phyloP scores from a whole-genome alignment of 2,797 vertebrate genomes.

The Cossypha polioptera region DNA sequence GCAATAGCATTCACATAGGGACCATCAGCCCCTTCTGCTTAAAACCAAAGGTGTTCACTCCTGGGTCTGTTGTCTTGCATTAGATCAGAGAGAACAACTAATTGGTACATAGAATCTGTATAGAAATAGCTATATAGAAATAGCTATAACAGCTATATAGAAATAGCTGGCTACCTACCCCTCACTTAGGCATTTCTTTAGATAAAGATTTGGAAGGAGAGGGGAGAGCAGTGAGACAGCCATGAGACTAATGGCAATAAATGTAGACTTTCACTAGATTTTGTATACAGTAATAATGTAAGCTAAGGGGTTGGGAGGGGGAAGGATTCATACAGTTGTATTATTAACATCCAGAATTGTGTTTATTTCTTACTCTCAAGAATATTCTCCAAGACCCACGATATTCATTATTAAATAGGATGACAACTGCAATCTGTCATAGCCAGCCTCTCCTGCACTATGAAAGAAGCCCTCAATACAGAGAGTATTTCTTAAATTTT shows the following conservation, averaged over 20 bases:
- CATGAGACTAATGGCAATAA: background rate
- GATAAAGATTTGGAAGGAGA: background rate
- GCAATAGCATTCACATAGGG: background rate
- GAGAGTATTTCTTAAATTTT: background rate
- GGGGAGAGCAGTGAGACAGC: background rate
- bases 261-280: background rate
- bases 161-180: background rate
- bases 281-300: background rate
- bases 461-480: background rate
- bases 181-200: conserved; percentile 3
- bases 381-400: background rate
- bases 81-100: background rate
- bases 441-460: background rate
- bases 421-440: background rate
- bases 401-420: background rate
- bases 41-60: background rate
- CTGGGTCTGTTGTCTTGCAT: background rate
- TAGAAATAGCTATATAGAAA: too few relatives aligned
- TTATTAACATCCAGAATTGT: background rate
- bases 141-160: too few relatives aligned
- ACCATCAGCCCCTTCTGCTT: background rate
- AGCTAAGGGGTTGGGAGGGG: background rate
- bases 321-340: background rate
- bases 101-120: background rate
- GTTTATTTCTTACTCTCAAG: background rate